A percentile compares a stretch with the other conserved stretches of the same genome.
These are phyloP conservation scores for Muraenolepis orangiensis DNA, from an alignment of 2,797 vertebrate species.

Conservation along the genomic window DNA sequence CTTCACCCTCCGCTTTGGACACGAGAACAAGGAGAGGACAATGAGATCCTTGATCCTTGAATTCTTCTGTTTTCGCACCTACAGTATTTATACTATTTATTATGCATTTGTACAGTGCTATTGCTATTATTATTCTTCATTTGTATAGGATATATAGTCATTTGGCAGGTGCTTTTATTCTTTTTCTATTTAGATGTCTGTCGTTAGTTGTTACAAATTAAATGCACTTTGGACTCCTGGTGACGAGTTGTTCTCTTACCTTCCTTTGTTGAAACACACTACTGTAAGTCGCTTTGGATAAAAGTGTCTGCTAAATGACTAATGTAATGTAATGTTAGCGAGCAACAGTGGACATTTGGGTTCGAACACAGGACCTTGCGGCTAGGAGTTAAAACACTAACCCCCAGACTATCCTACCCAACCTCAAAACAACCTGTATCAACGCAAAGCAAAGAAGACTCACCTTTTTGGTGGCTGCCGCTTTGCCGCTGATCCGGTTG, in stretches of 20 bases:
- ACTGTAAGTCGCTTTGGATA: no score
- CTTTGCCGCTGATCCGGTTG: conserved; percentile 52
- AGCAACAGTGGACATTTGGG: background rate
- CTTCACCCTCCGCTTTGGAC: conserved; percentile 46
- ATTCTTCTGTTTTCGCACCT: background rate
- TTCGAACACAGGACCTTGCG: background rate
- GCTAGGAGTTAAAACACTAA: background rate
- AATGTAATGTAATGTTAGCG: no score
- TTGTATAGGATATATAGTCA: background rate
- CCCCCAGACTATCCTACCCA: background rate
- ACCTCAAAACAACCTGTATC: background rate
- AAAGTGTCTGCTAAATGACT: no score
- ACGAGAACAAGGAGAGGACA: background rate
- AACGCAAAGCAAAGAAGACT: conserved; percentile 5
- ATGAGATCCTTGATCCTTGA: background rate
- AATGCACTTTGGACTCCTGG: no score
- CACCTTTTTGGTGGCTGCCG: conserved; percentile 53
- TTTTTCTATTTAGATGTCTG: background rate
- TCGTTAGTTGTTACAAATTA: no score
- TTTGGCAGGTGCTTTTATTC: background rate
- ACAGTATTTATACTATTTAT: no score
- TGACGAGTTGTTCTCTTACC: no score
- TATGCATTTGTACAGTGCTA: no score
- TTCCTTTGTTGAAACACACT: no score
- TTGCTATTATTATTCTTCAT: no score